These are phyloP conservation scores for Drosophila paulistorum DNA, from an alignment of 1,140 invertebrate genomes.

Conservation along the genomic window DNA sequence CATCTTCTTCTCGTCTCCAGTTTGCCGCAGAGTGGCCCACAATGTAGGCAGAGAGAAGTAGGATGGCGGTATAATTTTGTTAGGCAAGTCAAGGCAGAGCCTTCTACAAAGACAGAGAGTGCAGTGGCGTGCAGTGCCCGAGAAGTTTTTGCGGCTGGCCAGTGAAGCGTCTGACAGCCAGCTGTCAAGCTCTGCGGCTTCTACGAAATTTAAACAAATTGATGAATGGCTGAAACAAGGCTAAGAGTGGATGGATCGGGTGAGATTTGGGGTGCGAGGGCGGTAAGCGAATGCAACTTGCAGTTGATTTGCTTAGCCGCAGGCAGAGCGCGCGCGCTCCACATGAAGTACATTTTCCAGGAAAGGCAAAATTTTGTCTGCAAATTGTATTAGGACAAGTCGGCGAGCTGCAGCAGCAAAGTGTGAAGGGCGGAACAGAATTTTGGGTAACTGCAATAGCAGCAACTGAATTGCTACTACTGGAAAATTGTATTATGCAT, in stretches of 20 bases:
- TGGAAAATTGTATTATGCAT: constrained; percentile 30
- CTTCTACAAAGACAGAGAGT: neutral
- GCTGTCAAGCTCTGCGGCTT: constrained; percentile 60
- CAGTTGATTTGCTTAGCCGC: constrained; percentile 51
- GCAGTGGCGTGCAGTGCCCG: neutral
- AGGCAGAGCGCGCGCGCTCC: constrained; percentile 14
- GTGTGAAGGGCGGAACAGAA: neutral
- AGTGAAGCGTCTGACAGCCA: constrained; percentile 48
- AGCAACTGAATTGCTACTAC: constrained; percentile 6
- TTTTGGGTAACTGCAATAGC: neutral
- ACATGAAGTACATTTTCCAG: constrained; percentile 26
- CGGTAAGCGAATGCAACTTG: constrained; percentile 17
- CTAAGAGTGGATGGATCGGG: neutral
- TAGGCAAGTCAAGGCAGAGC: constrained; percentile 35
- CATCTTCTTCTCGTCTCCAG: constrained; percentile 9
- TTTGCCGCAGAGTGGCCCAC: constrained; percentile 6
- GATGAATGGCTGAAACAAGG: constrained; percentile 39
- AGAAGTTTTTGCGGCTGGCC: constrained; percentile 56
- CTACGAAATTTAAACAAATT: constrained; percentile 64
- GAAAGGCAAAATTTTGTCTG: constrained; percentile 37
- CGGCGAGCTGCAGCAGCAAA: neutral
- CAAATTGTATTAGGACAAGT: constrained; percentile 57
- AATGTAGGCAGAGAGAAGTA: constrained; percentile 12
- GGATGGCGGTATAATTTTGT: constrained; percentile 50
- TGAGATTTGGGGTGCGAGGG: neutral